Base-by-base conservation (phyloP, 2,797 vertebrate genomes). In the Pangasius larnaudii region DNA sequence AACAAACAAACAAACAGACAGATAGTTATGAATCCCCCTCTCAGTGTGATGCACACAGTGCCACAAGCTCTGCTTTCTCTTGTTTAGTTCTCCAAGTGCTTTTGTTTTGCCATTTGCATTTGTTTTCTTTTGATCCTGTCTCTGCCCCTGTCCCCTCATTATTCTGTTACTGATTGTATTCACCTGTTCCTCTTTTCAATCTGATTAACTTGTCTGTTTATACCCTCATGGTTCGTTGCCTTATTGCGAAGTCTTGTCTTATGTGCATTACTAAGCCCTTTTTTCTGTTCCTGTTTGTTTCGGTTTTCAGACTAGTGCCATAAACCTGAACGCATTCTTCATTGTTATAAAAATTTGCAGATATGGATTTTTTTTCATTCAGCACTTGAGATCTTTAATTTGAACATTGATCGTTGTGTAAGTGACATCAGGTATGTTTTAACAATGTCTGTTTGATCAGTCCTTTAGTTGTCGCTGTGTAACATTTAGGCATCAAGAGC, bases 401-500 rank as follows among this genome's bases (percentile, higher is more conserved):
- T 19, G 36, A 74, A 46, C 24, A 27, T 16, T 46, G 22, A 56
- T 85, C 13, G 13, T 39, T 14, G 46, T 33, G 19, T 72, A 53
- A 51, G n/a, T 85, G 46, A 71, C 53, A 61, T 85, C 83, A 58
- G 33, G 59, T 75, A 74, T 13, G n/a, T 61, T 63, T 81, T 33
- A 85, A 39, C 11, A 30, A 53, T 27, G 84, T 51, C 84, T 75
- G 69, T 46, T 74, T 53, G 58, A 75, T 75, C 69, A 14, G 49
- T 36, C 24, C 61, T 83, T 89, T 71, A 89, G 24, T 65, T 65
- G 8, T 58, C 51, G 39, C 69, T 27, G 59, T 67, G 69, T 86
- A 83, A 42, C 85, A 63, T 86, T 85, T 87, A 56, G 85, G 71
- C 58, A 71, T 89, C 77, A 75, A 86, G 69, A 46, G 39, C 79